A percentile compares a stretch with the other conserved stretches of the same genome.
Conservation (phyloP, 2,888 invertebrate genomes). For the Torymus tubicola region DNA sequence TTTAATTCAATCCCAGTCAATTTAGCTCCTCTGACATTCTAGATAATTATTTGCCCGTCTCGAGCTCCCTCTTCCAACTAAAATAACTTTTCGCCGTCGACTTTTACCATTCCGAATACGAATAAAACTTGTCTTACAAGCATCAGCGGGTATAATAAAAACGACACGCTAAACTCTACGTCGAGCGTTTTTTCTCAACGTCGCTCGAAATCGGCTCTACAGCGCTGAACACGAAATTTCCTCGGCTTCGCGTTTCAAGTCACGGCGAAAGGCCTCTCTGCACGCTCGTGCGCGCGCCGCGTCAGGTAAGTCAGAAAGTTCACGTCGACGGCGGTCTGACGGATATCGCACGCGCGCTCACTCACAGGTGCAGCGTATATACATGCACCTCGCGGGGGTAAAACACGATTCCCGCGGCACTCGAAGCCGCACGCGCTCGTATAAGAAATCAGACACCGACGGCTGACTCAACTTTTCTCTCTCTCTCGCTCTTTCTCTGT, state of each 20-base stretch:
- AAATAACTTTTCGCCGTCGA: too few relatives aligned
- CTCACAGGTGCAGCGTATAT: neutral
- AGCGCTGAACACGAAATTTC: slow-evolving; percentile 35
- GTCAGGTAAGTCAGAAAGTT: slow-evolving; percentile 17
- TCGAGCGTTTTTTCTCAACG: neutral
- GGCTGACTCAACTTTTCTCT: slow-evolving; percentile 3
- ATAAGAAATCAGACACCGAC: slow-evolving; percentile 5
- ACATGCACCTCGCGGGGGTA: neutral
- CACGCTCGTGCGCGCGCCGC: neutral
- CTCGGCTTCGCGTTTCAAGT: neutral
- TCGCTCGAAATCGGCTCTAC: too few relatives aligned
- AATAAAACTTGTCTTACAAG: too few relatives aligned
- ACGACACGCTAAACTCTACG: neutral
- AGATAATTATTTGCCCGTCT: too few relatives aligned
- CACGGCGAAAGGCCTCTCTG: slow-evolving; percentile 9
- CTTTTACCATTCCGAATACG: too few relatives aligned
- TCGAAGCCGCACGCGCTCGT: neutral
- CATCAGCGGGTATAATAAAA: neutral
- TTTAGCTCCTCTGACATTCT: too few relatives aligned
- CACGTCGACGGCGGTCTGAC: slow-evolving; percentile 19
- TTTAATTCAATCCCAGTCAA: too few relatives aligned
- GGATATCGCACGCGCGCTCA: neutral
- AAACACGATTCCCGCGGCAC: neutral
- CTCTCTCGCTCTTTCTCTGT: neutral
- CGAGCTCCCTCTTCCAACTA: too few relatives aligned